These are phyloP conservation scores for Tryphoninae sp. DNA, from an alignment of 2,888 invertebrate species.

Conservation along the genomic window DNA sequence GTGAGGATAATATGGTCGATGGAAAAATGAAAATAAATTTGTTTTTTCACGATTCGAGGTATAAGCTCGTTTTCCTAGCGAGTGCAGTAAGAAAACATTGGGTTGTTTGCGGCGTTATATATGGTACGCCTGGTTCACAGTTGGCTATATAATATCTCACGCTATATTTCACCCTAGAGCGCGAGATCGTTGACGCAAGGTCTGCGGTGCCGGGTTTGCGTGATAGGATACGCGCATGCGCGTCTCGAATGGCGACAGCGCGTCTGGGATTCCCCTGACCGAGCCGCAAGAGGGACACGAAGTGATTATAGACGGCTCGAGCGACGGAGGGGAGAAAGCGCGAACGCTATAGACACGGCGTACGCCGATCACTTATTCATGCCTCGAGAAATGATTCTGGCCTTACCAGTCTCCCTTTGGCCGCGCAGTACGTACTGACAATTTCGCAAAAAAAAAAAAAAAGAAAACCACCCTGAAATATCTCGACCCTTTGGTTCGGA, in stretches of 20 bases:
- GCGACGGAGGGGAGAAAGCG: constrained; percentile 19
- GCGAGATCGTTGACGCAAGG: constrained; percentile 27
- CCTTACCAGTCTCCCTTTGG: constrained; percentile 61
- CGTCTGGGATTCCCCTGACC: constrained; percentile 55
- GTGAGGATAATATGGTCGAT: too few species aligned
- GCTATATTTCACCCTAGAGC: not conserved
- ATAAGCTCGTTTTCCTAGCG: not conserved
- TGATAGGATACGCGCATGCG: constrained; percentile 35
- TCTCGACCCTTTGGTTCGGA: too few species aligned
- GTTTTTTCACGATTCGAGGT: too few species aligned
- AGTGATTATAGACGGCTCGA: constrained; percentile 1
- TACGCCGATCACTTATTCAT: constrained; percentile 78
- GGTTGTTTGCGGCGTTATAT: not conserved
- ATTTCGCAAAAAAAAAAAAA: too few species aligned
- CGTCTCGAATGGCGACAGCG: constrained; percentile 58
- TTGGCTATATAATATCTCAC: not conserved
- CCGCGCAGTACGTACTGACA: not conserved
- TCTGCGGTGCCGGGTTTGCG: constrained; percentile 24
- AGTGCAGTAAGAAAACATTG: not conserved
- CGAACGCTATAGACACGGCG: constrained; percentile 56
- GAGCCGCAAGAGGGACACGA: constrained; percentile 52
- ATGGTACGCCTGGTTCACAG: not conserved
- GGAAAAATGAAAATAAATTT: too few species aligned
- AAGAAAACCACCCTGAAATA: too few species aligned
- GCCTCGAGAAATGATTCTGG: constrained; percentile 76